Evolutionary conservation across 1,140 invertebrate genomes (phyloP).

Genomic region (Mycetomoellerius zeteki): DNA sequence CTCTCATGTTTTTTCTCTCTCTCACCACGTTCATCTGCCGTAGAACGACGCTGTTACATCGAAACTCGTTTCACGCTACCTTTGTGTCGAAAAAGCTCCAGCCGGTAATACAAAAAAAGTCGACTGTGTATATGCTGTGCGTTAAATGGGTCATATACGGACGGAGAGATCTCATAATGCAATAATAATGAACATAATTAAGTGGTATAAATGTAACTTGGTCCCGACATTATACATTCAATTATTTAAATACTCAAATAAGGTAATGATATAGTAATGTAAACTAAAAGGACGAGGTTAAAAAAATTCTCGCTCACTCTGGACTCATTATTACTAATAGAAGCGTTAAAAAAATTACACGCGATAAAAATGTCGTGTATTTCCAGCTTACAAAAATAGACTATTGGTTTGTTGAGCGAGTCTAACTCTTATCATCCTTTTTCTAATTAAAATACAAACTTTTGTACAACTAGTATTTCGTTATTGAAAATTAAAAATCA

Average conservation of each 20-base stretch:
- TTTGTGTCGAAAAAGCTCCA: conserved; percentile 40
- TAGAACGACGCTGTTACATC: conserved; percentile 58
- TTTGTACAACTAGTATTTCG: not conserved
- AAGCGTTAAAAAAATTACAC: not conserved
- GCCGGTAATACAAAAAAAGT: conserved; percentile 21
- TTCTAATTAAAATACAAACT: conserved; percentile 1
- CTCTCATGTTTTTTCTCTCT: not conserved
- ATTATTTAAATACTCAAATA: conserved; percentile 6
- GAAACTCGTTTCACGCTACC: conserved; percentile 52
- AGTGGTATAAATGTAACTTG: not conserved
- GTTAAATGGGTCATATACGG: conserved; percentile 29
- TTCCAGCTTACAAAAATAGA: not conserved
- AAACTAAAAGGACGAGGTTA: not conserved
- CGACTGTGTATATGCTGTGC: not conserved
- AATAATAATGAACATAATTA: conserved; percentile 27
- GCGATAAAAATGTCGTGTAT: not conserved
- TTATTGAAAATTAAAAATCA: not conserved
- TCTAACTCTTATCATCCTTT: not conserved
- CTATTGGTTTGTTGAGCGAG: not conserved
- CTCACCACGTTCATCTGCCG: conserved; percentile 44
- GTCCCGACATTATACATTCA: not conserved
- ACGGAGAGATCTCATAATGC: not conserved
- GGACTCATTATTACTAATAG: conserved; percentile 2
- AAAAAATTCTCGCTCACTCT: not conserved
- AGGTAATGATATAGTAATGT: not conserved